Evolutionary conservation across 2,888 invertebrate species (phyloP).

Genomic region (Schizaphis graminum): DNA sequence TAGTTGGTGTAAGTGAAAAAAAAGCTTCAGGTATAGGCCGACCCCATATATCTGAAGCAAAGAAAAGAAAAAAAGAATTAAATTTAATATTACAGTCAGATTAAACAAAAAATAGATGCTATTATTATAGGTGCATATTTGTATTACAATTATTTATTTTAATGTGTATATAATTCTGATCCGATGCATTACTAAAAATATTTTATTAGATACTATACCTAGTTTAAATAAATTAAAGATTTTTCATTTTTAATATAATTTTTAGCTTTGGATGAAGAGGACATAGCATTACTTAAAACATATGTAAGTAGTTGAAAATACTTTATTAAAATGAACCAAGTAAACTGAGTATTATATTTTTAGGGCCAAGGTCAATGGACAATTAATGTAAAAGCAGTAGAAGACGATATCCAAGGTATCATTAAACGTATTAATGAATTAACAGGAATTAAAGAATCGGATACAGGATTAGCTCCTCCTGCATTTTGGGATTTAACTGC

Average conservation of each 20-base stretch:
- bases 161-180: not conserved
- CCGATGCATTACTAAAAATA: not conserved
- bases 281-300: slow-evolving; percentile 95
- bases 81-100: not conserved
- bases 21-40: not conserved
- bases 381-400: slow-evolving; percentile 92
- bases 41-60: not conserved
- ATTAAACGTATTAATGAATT: slow-evolving; percentile 95
- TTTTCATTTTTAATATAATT: slow-evolving; percentile 68
- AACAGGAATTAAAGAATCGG: slow-evolving; percentile 98
- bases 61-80: not conserved
- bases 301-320: slow-evolving; percentile 81
- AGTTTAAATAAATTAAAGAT: not conserved
- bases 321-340: slow-evolving; percentile 1
- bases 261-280: slow-evolving; percentile 96
- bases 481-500: slow-evolving; percentile 99
- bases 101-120: not conserved
- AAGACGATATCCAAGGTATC: slow-evolving; percentile 96
- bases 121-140: not conserved
- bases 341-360: slow-evolving; percentile 56
- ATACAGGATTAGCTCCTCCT: slow-evolving; percentile 97
- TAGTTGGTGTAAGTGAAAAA: not conserved
- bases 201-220: not conserved
- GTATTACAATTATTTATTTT: not conserved
- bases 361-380: slow-evolving; percentile 98